Conservation (phyloP, 2,113 vertebrate species). For the Podocnemis expansa region DNA sequence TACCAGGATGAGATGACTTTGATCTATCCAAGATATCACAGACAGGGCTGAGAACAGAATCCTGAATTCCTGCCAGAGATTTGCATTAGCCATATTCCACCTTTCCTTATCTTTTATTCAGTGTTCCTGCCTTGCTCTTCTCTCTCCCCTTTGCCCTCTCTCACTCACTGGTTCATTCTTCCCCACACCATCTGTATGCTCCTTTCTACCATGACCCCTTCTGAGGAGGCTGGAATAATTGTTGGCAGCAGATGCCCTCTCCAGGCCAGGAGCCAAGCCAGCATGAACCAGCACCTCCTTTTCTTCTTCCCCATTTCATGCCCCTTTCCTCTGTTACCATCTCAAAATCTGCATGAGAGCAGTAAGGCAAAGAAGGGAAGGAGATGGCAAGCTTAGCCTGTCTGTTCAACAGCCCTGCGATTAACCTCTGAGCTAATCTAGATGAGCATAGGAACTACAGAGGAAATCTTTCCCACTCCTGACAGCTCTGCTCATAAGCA, state of each 20-base stretch:
- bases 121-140: not conserved
- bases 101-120: not conserved
- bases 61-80: not conserved
- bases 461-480: not conserved
- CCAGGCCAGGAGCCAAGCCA: not conserved
- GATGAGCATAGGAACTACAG: not conserved
- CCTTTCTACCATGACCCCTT: not conserved
- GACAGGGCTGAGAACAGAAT: not conserved
- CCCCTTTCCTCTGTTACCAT: not conserved
- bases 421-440: not conserved
- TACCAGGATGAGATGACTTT: not conserved
- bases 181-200: not conserved
- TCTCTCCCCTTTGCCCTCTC: not conserved
- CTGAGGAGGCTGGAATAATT: not conserved
- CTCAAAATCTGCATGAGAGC: not conserved
- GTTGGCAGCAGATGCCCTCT: not conserved
- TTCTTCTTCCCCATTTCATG: not conserved
- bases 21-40: not conserved
- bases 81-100: not conserved
- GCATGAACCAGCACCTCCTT: not conserved
- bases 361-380: not conserved
- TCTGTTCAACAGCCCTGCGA: not conserved
- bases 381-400: not conserved
- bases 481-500: not conserved
- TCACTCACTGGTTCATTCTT: not conserved